Evolutionary conservation across 2,888 invertebrate genomes (phyloP).

Genomic region (Tiliacea citrago): DNA sequence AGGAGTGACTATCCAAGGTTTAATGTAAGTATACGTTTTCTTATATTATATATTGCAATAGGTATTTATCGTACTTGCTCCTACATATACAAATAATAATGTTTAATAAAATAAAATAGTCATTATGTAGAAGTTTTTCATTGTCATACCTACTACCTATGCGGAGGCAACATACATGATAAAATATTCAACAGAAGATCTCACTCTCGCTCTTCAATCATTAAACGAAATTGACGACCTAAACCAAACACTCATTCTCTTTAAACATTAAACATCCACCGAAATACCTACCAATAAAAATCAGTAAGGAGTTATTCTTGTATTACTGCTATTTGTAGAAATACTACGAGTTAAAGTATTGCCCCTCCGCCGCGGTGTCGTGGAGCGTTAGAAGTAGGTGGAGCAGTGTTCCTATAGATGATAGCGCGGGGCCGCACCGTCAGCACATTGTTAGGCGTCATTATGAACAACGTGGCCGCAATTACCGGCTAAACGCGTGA

Average conservation of each 20-base stretch:
- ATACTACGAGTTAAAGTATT: background rate
- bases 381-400: background rate
- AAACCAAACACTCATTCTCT: background rate
- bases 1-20: too few species aligned
- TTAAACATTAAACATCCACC: background rate
- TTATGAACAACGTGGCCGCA: slow-evolving; percentile 54
- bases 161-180: too few species aligned
- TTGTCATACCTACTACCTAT: too few species aligned
- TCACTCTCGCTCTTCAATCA: too few species aligned
- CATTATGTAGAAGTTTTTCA: too few species aligned
- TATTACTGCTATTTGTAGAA: background rate
- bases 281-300: background rate
- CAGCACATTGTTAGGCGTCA: slow-evolving; percentile 44
- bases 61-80: too few species aligned
- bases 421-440: background rate
- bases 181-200: too few species aligned
- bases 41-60: too few species aligned
- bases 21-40: too few species aligned
- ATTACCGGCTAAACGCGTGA: slow-evolving; percentile 62
- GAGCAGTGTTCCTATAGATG: background rate
- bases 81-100: too few species aligned
- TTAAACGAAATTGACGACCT: too few species aligned
- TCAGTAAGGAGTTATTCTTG: background rate
- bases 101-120: too few species aligned
- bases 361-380: background rate